Evolutionary conservation across 2,888 invertebrate genomes (phyloP).

Genomic region (Pachymerium ferrugineum): DNA sequence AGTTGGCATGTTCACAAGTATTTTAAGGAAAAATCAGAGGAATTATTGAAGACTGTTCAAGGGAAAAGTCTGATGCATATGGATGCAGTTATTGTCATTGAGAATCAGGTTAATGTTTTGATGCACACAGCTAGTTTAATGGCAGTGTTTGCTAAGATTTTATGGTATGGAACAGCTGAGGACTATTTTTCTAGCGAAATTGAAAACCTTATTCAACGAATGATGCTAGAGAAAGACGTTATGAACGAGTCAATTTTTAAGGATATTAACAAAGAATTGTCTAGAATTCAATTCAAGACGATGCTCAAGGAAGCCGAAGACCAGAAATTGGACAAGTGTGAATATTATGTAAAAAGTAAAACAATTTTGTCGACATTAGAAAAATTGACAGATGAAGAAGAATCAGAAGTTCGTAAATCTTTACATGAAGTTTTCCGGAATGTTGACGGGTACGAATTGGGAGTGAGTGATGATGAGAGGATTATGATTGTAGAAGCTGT

Average conservation of each 20-base stretch:
- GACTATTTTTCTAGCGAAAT: background rate
- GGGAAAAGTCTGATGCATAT: background rate
- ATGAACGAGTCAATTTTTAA: background rate
- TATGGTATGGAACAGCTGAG: background rate
- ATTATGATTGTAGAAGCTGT: conserved; percentile 56
- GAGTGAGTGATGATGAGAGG: conserved; percentile 51
- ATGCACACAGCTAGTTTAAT: background rate
- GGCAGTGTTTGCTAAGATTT: background rate
- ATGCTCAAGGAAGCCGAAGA: background rate
- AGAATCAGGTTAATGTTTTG: background rate
- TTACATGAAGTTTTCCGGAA: background rate
- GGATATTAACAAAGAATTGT: background rate
- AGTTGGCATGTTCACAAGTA: background rate
- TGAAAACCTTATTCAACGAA: background rate
- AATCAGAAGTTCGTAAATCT: background rate
- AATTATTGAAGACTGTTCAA: background rate
- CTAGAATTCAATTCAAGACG: background rate
- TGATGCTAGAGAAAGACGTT: background rate
- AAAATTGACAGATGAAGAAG: no score
- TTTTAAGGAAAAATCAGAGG: background rate
- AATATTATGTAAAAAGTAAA: background rate
- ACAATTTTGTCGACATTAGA: no score
- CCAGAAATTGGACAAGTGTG: background rate
- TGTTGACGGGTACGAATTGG: conserved; percentile 37
- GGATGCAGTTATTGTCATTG: background rate